Evolutionary conservation across 2,888 invertebrate species (phyloP), one percentile per base, ranked within the genome.

Genomic region (Gymnoscelis rufifasciata): DNA sequence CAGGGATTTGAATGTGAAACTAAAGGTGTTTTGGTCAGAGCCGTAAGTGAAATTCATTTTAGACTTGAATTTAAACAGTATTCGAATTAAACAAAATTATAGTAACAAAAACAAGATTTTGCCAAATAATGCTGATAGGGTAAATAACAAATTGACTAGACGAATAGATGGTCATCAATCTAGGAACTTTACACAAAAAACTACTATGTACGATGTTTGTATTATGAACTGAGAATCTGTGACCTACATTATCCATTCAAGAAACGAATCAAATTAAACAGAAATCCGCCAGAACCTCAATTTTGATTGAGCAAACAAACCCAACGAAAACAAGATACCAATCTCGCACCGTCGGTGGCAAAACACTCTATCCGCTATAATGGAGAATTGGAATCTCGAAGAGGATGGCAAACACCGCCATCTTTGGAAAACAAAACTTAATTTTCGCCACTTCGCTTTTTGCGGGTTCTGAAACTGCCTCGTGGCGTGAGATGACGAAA

Each of bases 351-450:
- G 54, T 47, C 61, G 66, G 67, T 76, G 63, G 57, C 64, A 74
- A 63, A 78, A 77, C 78, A 74, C 67, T 64, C 63, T 23, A 36
- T 47, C 48, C 40, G 19, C 43, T 64, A 65, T 82, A 79, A 80
- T 80, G 78, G 78, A 75, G 79, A 81, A 75, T 69, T 68, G 71
- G 65, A 83, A 81, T 82, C 82, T 77, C 72, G 67, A 69, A 80
- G 75, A 72, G 74, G 66, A 69, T 56, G 46, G 74, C 76, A 78
- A 79, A 80, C 70, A 76, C 40, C 59, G 65, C 69, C 73, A 68
- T 74, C 71, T 74, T 68, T 62, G 62, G 60, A 51, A 49, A 60
- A 68, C 67, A 68, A 67, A 66, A 57, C 52, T 54, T 59, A 65
- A 64, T 62, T 64, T 62, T 33, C 31, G 6, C 31, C 31, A 15